These are phyloP conservation scores for Aspidiotus destructor DNA, from an alignment of 2,888 invertebrate species.

Conservation along the genomic window DNA sequence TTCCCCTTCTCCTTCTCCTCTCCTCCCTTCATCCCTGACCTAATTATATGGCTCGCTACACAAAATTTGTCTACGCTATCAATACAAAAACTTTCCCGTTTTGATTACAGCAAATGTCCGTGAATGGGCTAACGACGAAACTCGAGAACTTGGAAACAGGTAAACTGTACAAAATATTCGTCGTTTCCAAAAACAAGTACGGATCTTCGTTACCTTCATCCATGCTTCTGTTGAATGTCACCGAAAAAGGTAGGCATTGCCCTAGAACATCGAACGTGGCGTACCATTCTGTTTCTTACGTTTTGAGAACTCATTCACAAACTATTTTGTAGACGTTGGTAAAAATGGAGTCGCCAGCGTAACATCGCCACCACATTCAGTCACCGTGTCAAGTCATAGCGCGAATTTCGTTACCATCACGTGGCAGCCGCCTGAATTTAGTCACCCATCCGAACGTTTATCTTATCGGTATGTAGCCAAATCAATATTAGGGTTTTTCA, in stretches of 20 bases:
- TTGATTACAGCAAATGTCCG: slow-evolving; percentile 54
- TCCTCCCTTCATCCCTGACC: too few species aligned
- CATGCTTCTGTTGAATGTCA: slow-evolving; percentile 62
- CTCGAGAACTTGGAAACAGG: slow-evolving; percentile 50
- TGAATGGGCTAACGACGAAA: slow-evolving; percentile 50
- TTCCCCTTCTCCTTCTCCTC: too few species aligned
- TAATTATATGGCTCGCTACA: too few species aligned
- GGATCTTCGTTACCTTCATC: slow-evolving; percentile 75
- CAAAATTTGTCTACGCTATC: too few species aligned
- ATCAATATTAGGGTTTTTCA: not conserved
- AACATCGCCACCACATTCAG: slow-evolving; percentile 69
- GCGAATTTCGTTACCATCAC: slow-evolving; percentile 71
- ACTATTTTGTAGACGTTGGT: slow-evolving; percentile 39
- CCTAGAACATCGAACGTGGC: not conserved
- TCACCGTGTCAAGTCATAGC: slow-evolving; percentile 66
- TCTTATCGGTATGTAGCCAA: slow-evolving; percentile 56
- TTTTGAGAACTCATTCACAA: too few species aligned
- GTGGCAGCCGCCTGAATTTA: slow-evolving; percentile 79
- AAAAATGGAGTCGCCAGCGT: slow-evolving; percentile 52
- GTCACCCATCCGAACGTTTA: slow-evolving; percentile 66
- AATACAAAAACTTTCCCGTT: too few species aligned
- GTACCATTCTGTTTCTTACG: not conserved
- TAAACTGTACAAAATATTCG: slow-evolving; percentile 67
- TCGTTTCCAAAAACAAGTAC: slow-evolving; percentile 63
- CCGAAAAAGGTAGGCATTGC: slow-evolving; percentile 42